A percentile compares a stretch with the other conserved stretches of the same genome.
Conservation (phyloP, 2,113 vertebrate species). For the Urocitellus parryii region DNA sequence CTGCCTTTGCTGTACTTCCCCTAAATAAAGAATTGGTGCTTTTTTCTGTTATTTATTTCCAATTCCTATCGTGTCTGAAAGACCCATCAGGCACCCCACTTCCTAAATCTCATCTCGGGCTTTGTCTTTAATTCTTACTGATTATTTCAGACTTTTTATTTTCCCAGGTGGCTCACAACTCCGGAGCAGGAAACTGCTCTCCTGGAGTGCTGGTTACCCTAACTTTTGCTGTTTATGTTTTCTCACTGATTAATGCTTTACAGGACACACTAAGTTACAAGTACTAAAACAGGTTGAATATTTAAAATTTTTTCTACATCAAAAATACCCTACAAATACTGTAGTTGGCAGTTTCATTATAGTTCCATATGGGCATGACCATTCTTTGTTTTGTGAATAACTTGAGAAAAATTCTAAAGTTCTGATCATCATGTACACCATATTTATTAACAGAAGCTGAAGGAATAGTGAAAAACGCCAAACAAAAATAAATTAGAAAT, state of each 20-base stretch:
- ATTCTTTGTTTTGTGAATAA: neutral
- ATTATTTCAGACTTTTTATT: too few species aligned
- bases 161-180: too few species aligned
- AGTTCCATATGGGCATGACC: fast-evolving
- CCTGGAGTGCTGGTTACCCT: too few species aligned
- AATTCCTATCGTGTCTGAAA: too few species aligned
- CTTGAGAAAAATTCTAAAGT: neutral
- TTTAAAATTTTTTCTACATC: neutral
- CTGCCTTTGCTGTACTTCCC: too few species aligned
- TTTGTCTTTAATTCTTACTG: too few species aligned
- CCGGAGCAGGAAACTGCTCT: too few species aligned
- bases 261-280: neutral
- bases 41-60: too few species aligned
- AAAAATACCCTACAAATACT: neutral
- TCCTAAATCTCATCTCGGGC: too few species aligned
- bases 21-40: too few species aligned
- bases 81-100: too few species aligned
- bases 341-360: neutral
- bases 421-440: neutral
- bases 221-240: neutral
- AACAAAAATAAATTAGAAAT: neutral
- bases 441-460: neutral
- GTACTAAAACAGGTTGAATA: neutral
- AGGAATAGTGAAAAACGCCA: neutral
- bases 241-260: neutral